These are phyloP conservation scores for Arnoldichthys spilopterus DNA, from an alignment of 2,797 vertebrate species.

Conservation along the genomic window DNA sequence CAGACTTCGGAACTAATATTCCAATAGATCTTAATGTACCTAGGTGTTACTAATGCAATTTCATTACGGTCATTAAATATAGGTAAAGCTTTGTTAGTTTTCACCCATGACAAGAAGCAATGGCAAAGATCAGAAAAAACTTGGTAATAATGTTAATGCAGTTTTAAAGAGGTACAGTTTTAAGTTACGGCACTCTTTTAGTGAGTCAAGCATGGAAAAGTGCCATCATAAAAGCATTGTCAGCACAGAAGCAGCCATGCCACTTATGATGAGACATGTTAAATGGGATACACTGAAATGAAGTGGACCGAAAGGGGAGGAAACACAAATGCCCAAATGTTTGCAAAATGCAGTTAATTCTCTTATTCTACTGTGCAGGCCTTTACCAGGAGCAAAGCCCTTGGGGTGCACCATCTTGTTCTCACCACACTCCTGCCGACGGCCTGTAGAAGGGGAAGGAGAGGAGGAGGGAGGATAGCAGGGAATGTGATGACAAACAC, in stretches of 20 bases:
- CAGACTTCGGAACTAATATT: not conserved
- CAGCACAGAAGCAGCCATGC: slow-evolving; percentile 40
- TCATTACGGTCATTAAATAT: not conserved
- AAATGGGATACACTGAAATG: slow-evolving; percentile 47
- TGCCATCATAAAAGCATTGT: slow-evolving; percentile 14
- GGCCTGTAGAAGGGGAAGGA: slow-evolving; percentile 71
- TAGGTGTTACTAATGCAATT: not conserved
- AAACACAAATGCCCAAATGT: slow-evolving; percentile 17
- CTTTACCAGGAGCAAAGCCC: slow-evolving; percentile 80
- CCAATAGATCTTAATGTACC: not conserved
- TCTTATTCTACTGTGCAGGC: slow-evolving; percentile 48
- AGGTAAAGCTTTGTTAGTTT: slow-evolving; percentile 31
- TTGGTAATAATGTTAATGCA: slow-evolving; percentile 5
- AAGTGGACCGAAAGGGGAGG: slow-evolving; percentile 37
- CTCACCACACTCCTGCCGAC: slow-evolving; percentile 79
- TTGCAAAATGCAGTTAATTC: slow-evolving; percentile 38
- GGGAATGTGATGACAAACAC: slow-evolving; percentile 55
- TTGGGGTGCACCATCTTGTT: slow-evolving; percentile 80
- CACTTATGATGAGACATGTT: slow-evolving; percentile 39
- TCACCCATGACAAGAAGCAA: slow-evolving; percentile 3
- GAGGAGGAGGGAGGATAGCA: slow-evolving; percentile 45
- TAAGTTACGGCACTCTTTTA: slow-evolving; percentile 7
- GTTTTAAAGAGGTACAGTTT: not conserved
- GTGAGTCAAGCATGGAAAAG: slow-evolving; percentile 2
- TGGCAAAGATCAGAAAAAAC: not conserved